Evolutionary conservation across 2,113 vertebrate genomes (phyloP).

Genomic region (Indri indri): DNA sequence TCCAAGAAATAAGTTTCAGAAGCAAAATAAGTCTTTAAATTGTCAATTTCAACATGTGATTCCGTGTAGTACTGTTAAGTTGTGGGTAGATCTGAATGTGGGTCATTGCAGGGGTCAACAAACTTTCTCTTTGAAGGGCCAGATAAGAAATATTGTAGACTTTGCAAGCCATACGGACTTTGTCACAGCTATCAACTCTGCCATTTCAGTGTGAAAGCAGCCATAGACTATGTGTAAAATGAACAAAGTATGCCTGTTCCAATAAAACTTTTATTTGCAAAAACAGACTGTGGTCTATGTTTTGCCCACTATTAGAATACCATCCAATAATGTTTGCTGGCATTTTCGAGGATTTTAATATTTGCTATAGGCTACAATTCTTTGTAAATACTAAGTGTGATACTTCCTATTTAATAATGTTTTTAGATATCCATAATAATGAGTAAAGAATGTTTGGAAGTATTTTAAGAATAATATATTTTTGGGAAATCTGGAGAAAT

Average conservation of each 20-base stretch:
- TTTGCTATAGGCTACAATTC: not conserved
- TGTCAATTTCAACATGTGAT: not conserved
- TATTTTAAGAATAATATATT: constrained; percentile 21
- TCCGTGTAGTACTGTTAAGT: not conserved
- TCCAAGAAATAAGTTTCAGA: constrained; percentile 53
- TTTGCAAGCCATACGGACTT: constrained; percentile 32
- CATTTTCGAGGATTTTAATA: constrained; percentile 9
- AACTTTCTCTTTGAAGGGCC: constrained; percentile 21
- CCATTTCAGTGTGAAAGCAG: constrained; percentile 44
- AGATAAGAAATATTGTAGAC: constrained; percentile 58
- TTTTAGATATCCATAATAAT: not conserved
- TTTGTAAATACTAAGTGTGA: constrained; percentile 22
- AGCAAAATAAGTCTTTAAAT: constrained; percentile 49
- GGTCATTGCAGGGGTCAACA: constrained; percentile 49
- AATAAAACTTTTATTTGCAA: constrained; percentile 58
- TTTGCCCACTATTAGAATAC: not conserved
- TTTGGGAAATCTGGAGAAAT: not conserved
- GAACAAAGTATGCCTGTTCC: constrained; percentile 57
- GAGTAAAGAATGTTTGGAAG: constrained; percentile 14
- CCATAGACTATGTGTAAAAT: constrained; percentile 40
- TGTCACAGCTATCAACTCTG: constrained; percentile 13
- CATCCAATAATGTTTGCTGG: constrained; percentile 5
- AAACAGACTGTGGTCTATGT: constrained; percentile 34
- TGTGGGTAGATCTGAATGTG: not conserved
- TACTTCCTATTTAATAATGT: not conserved